phyloP scores from a whole-genome alignment of 2,113 vertebrate species.

The Myrmophylax atrothorax region DNA sequence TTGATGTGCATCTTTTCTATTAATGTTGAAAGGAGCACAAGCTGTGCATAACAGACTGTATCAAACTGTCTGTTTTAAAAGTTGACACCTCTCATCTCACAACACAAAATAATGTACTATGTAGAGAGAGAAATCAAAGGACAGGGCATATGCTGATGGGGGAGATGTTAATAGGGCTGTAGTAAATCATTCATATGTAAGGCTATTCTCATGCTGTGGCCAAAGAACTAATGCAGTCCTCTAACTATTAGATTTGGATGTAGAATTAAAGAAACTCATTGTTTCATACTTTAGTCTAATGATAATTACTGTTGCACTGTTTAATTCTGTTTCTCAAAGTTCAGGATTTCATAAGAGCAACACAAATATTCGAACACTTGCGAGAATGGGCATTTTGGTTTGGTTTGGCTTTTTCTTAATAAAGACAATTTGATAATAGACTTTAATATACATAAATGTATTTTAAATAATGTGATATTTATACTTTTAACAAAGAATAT shows the following conservation, averaged over 20 bases:
- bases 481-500: background rate
- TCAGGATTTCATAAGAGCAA: background rate
- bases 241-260: background rate
- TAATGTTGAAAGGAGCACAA: background rate
- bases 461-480: background rate
- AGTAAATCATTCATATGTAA: background rate
- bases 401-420: background rate
- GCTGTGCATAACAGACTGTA: background rate
- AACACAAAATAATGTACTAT: background rate
- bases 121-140: background rate
- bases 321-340: background rate
- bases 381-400: background rate
- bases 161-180: background rate
- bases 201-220: background rate
- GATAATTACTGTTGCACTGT: background rate
- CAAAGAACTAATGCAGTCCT: background rate
- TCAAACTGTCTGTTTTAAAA: background rate
- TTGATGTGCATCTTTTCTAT: background rate
- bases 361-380: background rate
- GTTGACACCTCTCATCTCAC: background rate
- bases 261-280: background rate
- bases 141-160: background rate
- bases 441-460: background rate
- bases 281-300: background rate
- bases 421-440: background rate